phyloP scores from a whole-genome alignment of 2,797 vertebrate species.

The Pangasius mekongensis region DNA sequence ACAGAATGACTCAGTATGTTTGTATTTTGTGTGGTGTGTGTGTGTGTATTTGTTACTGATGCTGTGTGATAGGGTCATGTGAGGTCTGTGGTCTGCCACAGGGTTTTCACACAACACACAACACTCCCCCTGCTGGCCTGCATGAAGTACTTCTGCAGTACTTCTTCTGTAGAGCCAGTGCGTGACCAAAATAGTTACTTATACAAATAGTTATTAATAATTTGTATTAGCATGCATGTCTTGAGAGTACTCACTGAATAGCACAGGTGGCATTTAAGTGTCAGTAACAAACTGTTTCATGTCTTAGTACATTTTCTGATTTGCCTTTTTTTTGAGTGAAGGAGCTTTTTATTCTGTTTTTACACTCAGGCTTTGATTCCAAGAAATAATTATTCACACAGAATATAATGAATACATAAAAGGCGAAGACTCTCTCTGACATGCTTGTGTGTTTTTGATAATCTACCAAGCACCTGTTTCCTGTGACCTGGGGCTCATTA shows the following conservation, averaged over 20 bases:
- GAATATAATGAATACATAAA: conserved; percentile 38
- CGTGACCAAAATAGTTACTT: conserved; percentile 11
- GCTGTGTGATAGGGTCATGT: conserved; percentile 50
- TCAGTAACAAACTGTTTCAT: background rate
- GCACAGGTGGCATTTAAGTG: background rate
- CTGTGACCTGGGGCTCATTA: conserved; percentile 52
- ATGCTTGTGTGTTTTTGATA: conserved; percentile 49
- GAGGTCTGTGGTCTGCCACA: conserved; percentile 37
- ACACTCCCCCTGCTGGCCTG: conserved; percentile 76
- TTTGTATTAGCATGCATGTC: background rate
- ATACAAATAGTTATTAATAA: background rate
- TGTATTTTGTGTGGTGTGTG: background rate
- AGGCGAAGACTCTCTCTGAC: conserved; percentile 27
- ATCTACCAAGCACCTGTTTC: conserved; percentile 50
- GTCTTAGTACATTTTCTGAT: conserved; percentile 1
- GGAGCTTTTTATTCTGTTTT: conserved; percentile 9
- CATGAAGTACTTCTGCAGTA: conserved; percentile 8
- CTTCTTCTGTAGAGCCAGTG: background rate
- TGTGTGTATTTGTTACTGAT: conserved; percentile 41
- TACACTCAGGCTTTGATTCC: conserved; percentile 27
- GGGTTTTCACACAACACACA: conserved; percentile 47
- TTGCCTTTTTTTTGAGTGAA: background rate
- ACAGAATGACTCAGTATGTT: conserved; percentile 37
- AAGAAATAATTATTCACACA: conserved; percentile 42
- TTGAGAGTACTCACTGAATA: conserved; percentile 15